A percentile compares a stretch with the other conserved stretches of the same genome.
Conservation (phyloP, 1,140 invertebrate species). For the Drosophila arawakana region DNA sequence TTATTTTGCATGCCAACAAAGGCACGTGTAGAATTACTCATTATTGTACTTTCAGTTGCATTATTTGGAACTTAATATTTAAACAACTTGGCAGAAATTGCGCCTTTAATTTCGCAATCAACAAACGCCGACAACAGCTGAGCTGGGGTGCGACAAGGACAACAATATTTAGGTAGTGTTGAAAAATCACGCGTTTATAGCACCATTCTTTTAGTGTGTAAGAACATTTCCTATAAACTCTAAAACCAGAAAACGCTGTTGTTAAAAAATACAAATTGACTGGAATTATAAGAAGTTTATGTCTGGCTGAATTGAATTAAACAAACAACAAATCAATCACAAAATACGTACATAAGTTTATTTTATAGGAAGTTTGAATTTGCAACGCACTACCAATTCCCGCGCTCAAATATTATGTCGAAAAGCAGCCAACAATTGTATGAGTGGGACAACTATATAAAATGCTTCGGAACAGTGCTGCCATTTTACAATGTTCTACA, state of each 20-base stretch:
- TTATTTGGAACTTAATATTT: conserved; percentile 1
- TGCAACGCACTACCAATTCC: conserved; percentile 15
- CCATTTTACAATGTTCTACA: neutral
- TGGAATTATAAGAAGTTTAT: too few relatives aligned
- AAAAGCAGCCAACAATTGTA: conserved; percentile 10
- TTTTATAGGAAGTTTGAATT: too few relatives aligned
- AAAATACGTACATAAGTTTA: too few relatives aligned
- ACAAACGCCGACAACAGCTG: conserved; percentile 30
- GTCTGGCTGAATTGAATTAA: too few relatives aligned
- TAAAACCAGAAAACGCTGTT: too few relatives aligned
- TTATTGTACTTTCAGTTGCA: neutral
- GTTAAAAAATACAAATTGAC: too few relatives aligned
- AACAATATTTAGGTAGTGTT: conserved; percentile 7
- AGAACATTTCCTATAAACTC: too few relatives aligned
- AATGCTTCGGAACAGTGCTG: neutral
- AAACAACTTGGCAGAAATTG: conserved; percentile 13
- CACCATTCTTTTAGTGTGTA: too few relatives aligned
- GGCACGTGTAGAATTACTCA: conserved; percentile 55
- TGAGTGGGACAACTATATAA: conserved; percentile 15
- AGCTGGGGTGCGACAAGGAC: neutral
- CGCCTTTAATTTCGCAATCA: conserved; percentile 32
- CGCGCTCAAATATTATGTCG: conserved; percentile 24
- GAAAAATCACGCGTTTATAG: neutral
- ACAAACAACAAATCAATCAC: too few relatives aligned
- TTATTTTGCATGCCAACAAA: conserved; percentile 73